Evolutionary conservation across 1,140 invertebrate species (phyloP).

Genomic region (Ooceraea biroi): DNA sequence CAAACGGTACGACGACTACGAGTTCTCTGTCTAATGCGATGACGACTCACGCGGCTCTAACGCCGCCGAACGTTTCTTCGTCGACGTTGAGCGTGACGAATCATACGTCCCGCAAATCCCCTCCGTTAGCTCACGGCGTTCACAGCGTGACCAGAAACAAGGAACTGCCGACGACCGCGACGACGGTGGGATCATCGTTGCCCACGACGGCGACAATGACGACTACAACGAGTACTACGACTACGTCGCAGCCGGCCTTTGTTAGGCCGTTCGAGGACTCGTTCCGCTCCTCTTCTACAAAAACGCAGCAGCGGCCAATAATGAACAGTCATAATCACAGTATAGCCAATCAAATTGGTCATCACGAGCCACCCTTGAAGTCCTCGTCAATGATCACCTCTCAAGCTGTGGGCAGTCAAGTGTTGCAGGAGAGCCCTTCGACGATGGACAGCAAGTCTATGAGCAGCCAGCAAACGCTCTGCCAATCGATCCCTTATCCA

Average conservation of each 20-base stretch:
- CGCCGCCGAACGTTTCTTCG: conserved; percentile 66
- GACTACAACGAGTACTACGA: conserved; percentile 41
- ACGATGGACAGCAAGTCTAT: conserved; percentile 60
- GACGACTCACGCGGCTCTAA: conserved; percentile 74
- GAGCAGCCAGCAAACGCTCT: conserved; percentile 61
- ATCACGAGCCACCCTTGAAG: conserved; percentile 71
- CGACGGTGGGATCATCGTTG: conserved; percentile 41
- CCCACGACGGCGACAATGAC: conserved; percentile 52
- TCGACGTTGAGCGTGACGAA: conserved; percentile 67
- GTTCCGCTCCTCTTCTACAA: conserved; percentile 79
- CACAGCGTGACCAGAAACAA: conserved; percentile 68
- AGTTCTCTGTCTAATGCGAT: conserved; percentile 72
- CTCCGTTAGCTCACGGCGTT: conserved; percentile 68
- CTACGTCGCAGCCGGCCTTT: conserved; percentile 81
- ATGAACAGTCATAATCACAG: conserved; percentile 76
- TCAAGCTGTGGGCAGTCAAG: conserved; percentile 64
- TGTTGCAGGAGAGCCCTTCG: conserved; percentile 61
- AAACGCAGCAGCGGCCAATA: conserved; percentile 75
- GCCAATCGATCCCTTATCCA: conserved; percentile 72
- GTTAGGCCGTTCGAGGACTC: conserved; percentile 86
- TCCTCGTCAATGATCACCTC: conserved; percentile 30
- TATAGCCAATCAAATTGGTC: conserved; percentile 76
- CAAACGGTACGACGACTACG: conserved; percentile 68
- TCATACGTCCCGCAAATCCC: conserved; percentile 72
- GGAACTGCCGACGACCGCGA: conserved; percentile 58